Conservation (phyloP, 2,888 invertebrate species). For the Ochlodes sylvanus region DNA sequence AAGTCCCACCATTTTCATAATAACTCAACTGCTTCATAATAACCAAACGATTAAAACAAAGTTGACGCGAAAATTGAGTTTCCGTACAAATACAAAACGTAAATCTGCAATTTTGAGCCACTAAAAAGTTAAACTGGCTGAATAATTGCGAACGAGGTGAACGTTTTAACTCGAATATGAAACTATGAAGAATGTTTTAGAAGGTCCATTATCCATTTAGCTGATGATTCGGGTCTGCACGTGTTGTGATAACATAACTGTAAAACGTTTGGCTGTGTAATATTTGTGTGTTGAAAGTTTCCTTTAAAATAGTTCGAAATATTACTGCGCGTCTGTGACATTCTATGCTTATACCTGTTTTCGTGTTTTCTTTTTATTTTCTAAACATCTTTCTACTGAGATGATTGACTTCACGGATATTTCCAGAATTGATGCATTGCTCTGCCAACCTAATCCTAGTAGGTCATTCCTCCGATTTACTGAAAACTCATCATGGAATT, state of each 20-base stretch:
- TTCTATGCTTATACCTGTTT: too few relatives aligned
- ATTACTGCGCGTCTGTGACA: slow-evolving; percentile 1
- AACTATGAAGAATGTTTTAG: not conserved
- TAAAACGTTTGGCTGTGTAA: not conserved
- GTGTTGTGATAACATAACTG: too few relatives aligned
- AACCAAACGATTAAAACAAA: not conserved
- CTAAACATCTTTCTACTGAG: too few relatives aligned
- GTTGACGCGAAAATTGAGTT: not conserved
- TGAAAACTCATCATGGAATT: too few relatives aligned
- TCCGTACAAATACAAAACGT: not conserved
- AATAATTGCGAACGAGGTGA: slow-evolving; percentile 7
- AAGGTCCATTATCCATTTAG: slow-evolving; percentile 11
- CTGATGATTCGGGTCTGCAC: not conserved
- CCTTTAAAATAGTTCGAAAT: not conserved
- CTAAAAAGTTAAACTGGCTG: not conserved
- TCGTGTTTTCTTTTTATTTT: too few relatives aligned
- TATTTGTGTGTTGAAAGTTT: not conserved
- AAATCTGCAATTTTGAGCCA: slow-evolving; percentile 2
- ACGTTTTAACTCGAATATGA: slow-evolving; percentile 3
- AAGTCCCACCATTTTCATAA: too few relatives aligned
- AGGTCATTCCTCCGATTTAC: too few relatives aligned
- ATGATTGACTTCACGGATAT: too few relatives aligned
- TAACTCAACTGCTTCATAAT: not conserved
- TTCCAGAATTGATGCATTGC: too few relatives aligned
- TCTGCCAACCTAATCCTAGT: too few relatives aligned